Evolutionary conservation across 2,113 vertebrate species (phyloP), one percentile per base, ranked within the genome.

Genomic region (Thunnus maccoyii): DNA sequence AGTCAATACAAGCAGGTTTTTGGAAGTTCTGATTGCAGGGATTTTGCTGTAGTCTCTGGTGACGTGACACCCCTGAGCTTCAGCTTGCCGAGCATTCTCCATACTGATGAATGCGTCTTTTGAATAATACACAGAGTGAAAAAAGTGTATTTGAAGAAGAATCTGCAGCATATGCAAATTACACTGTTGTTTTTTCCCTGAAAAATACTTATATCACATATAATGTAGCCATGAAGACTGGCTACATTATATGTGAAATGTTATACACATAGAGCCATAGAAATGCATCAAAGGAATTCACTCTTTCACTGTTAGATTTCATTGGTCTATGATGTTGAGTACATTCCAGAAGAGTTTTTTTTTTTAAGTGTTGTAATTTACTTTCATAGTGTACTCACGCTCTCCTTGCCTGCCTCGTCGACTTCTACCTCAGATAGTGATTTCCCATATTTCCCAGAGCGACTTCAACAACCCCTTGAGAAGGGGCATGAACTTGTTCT

Each of bases 101-200:
- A 54, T 57, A 72, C 85, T 84, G 82, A 91, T 87, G 72, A 89
- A 87, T 86, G 78, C 76, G 86, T 91, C 80, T 87, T 87, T 46
- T 82, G 61, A 88, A 88, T 81, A 88, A 90, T 78, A 79, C 73
- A 74, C 63, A 75, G 55, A 85, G 62, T 52, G 30, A 82, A 86
- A 65, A 51, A 62, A 73, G 30, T 11, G 47, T 76, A 76, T 81
- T 72, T 46, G 20, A 61, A 41, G 70, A 77, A 50, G 51, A 78
- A 71, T 46, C 75, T 80, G 77, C 68, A 67, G 61, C 12, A 17
- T 51, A 22, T 0, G 70, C 76, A 80, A 61, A 66, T 72, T 51
- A 30, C 55, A 68, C 27, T 68, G 36, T 41, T 41, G 32, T 10
- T 36, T 5, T 68, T 78, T 56, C 47, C 17, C 48, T 54, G 25